Conservation (phyloP, 2,888 invertebrate species). For the Volucella inflata region DNA sequence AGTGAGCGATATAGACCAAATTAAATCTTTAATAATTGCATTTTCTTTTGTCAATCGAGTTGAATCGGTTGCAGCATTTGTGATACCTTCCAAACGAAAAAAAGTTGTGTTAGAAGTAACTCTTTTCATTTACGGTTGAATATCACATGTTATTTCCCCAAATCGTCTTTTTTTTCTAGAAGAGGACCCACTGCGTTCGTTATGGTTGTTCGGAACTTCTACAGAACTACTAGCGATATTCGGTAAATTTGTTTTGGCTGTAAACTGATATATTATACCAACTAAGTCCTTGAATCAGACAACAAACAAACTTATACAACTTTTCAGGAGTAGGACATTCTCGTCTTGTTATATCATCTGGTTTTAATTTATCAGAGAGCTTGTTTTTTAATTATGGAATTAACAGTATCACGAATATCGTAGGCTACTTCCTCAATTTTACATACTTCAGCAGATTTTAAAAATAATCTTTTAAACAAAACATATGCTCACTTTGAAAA, state of each 20-base stretch:
- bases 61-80: too few species aligned
- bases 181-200: too few species aligned
- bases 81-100: too few species aligned
- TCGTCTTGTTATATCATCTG: not conserved
- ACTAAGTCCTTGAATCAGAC: not conserved
- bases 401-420: not conserved
- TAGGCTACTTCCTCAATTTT: not conserved
- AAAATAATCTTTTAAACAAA: not conserved
- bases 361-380: not conserved
- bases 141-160: too few species aligned
- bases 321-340: slow-evolving; percentile 9
- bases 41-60: not conserved
- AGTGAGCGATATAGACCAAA: slow-evolving; percentile 5
- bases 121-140: too few species aligned
- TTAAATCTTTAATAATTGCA: slow-evolving; percentile 4
- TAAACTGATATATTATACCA: too few species aligned
- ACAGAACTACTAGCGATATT: too few species aligned
- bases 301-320: not conserved
- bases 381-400: not conserved
- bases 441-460: not conserved
- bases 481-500: not conserved
- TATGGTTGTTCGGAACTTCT: too few species aligned
- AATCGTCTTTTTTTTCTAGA: too few species aligned
- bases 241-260: too few species aligned
- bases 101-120: too few species aligned